Percentiles rank a stretch among this genome's conserved stretches.
Evolutionary conservation across 1,140 invertebrate genomes (phyloP).

Genomic region (Amyelois transitella): DNA sequence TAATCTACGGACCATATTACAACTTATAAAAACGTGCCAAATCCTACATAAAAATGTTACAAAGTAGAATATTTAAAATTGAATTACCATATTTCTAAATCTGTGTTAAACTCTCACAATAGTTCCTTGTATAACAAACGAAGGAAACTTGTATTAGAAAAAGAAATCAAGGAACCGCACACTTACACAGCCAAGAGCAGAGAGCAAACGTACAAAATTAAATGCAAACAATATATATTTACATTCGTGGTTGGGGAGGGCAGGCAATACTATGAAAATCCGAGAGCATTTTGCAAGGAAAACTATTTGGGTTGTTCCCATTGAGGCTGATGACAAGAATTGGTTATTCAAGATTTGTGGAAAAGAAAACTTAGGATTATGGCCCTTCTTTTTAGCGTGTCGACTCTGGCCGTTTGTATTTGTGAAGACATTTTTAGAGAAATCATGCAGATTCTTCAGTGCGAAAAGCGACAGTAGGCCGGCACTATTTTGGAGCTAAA

Average conservation of each 20-base stretch:
- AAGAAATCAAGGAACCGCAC: not conserved
- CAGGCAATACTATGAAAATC: conserved; percentile 6
- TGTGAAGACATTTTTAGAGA: no score
- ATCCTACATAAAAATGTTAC: no score
- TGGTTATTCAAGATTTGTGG: no score
- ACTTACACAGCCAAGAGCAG: not conserved
- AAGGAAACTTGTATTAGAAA: not conserved
- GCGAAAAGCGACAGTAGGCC: no score
- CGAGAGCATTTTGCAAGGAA: conserved; percentile 1
- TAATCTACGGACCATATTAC: no score
- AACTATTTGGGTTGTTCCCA: conserved; percentile 13
- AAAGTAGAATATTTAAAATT: no score
- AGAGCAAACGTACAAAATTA: conserved; percentile 4
- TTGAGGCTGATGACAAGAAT: not conserved
- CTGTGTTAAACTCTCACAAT: not conserved
- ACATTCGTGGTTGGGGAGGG: not conserved
- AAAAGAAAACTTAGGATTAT: no score
- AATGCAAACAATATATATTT: conserved; percentile 8
- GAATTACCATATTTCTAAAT: not conserved
- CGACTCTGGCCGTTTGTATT: no score
- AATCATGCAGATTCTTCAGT: no score
- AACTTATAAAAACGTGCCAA: no score
- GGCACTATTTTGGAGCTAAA: no score
- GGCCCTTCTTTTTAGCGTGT: no score
- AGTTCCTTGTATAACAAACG: not conserved